A percentile compares a stretch with the other conserved stretches of the same genome.
phyloP scores from a whole-genome alignment of 2,113 vertebrate genomes.

The Corythoichthys haematopterus region DNA sequence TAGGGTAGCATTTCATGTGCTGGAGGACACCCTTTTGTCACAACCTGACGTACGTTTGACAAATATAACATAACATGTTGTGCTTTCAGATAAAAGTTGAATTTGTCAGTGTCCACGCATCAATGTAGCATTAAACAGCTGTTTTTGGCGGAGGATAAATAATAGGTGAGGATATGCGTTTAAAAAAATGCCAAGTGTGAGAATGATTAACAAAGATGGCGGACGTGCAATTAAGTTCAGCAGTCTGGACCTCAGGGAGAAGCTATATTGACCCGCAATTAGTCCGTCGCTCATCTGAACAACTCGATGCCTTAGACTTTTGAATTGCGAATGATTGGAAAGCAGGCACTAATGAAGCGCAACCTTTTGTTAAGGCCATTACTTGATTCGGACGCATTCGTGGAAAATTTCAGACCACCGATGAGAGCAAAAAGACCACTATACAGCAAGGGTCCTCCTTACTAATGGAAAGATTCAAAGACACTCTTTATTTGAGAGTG shows the following conservation, averaged over 20 bases:
- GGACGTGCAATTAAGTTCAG: constrained; percentile 4
- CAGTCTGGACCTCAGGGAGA: neutral
- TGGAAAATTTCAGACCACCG: neutral
- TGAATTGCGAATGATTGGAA: neutral
- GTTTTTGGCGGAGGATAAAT: neutral
- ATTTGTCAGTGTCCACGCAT: too few relatives aligned
- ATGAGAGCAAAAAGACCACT: too few relatives aligned
- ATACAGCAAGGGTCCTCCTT: too few relatives aligned
- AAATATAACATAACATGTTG: neutral
- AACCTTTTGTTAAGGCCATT: neutral
- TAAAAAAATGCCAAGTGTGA: neutral
- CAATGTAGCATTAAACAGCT: neutral
- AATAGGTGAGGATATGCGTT: neutral
- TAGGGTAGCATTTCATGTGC: constrained; percentile 11
- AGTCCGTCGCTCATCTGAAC: neutral
- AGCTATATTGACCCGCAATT: neutral
- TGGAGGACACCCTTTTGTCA: neutral
- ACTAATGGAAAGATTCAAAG: too few relatives aligned
- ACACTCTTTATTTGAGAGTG: too few relatives aligned
- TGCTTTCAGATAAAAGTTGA: too few relatives aligned
- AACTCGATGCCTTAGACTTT: neutral
- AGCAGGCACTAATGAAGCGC: neutral
- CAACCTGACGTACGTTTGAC: neutral
- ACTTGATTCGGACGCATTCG: neutral
- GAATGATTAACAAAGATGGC: neutral